Conservation (phyloP, 2,888 invertebrate genomes). For the Heterodera filipjevi region DNA sequence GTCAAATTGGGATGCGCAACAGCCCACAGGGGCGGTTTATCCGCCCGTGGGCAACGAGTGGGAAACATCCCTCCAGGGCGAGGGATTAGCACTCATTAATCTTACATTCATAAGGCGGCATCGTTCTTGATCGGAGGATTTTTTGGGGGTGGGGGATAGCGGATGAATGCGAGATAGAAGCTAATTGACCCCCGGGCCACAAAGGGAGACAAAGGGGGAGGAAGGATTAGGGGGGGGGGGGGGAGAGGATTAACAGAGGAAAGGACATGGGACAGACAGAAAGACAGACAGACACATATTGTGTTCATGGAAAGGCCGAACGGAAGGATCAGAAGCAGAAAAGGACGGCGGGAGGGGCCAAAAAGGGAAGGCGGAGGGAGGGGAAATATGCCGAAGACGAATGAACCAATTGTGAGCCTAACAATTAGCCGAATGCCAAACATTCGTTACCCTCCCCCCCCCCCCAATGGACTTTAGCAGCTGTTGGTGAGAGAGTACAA, state of each 20-base stretch:
- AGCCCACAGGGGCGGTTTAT: background rate
- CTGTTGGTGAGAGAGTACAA: no score
- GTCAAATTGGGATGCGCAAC: slow-evolving; percentile 20
- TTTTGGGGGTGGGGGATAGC: background rate
- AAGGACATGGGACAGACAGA: background rate
- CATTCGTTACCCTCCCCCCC: background rate
- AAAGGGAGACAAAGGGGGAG: slow-evolving; percentile 3
- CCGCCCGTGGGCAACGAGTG: background rate
- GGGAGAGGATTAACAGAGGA: background rate
- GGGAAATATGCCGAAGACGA: no score
- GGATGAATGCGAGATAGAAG: background rate
- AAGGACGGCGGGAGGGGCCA: background rate
- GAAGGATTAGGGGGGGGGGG: background rate
- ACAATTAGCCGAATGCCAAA: background rate
- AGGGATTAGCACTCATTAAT: slow-evolving; percentile 14
- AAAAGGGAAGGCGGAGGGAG: background rate
- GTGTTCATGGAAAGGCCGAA: background rate
- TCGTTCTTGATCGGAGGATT: slow-evolving; percentile 1
- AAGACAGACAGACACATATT: background rate
- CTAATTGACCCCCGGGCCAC: slow-evolving; percentile 19
- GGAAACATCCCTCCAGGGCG: background rate
- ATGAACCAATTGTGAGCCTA: background rate
- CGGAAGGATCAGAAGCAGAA: background rate
- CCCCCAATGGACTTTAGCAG: no score
- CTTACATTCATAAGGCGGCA: slow-evolving; percentile 6